phyloP scores from a whole-genome alignment of 2,888 invertebrate genomes.

The Callyntrura guangdongensis region DNA sequence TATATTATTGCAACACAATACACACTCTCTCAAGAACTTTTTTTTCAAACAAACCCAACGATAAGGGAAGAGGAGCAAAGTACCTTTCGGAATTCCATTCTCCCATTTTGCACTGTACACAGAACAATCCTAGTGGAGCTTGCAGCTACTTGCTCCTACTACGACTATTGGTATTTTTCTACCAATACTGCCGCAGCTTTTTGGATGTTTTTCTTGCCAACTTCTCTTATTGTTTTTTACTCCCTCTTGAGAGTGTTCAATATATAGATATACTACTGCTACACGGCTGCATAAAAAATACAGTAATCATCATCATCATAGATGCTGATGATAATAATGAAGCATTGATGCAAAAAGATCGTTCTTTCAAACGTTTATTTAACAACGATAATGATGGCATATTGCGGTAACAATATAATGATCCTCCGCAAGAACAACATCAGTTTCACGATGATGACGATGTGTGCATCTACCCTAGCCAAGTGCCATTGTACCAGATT shows the following conservation, averaged over 20 bases:
- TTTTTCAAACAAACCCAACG: constrained; percentile 50
- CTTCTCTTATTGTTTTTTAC: neutral
- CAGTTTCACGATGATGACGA: neutral
- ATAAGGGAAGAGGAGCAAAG: constrained; percentile 63
- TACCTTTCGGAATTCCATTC: constrained; percentile 74
- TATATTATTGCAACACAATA: constrained; percentile 55
- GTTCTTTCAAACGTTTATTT: neutral
- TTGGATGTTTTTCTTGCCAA: neutral
- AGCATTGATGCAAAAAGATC: constrained; percentile 41
- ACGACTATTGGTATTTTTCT: neutral
- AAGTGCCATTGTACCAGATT: neutral
- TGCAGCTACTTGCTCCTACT: neutral
- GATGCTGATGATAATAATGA: constrained; percentile 12
- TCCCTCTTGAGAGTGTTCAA: constrained; percentile 1
- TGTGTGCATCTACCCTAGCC: neutral
- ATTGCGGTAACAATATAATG: constrained; percentile 53
- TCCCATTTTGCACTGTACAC: constrained; percentile 61
- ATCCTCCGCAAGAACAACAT: constrained; percentile 9
- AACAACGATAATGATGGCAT: constrained; percentile 34
- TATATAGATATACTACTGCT: neutral
- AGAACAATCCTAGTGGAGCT: neutral
- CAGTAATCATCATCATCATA: neutral
- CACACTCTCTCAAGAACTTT: neutral
- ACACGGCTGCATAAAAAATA: neutral
- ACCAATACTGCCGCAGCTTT: neutral